Evolutionary conservation across 2,797 vertebrate genomes (phyloP), one percentile per base, ranked within the genome.

Genomic region (Acipenser oxyrinchus): DNA sequence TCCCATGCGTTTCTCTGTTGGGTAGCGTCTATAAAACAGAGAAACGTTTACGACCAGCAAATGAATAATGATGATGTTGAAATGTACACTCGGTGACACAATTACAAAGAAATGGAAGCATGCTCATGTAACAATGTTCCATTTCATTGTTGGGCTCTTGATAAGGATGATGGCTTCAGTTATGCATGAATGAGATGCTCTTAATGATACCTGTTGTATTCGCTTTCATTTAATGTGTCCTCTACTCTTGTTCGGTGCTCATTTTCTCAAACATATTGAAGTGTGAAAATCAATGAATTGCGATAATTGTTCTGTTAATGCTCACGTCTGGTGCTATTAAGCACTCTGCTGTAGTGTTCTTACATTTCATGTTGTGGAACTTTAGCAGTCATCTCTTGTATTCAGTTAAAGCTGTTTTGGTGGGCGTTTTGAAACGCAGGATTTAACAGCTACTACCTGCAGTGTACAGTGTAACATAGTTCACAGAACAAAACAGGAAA

Each of bases 201-300:
- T 50, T 51, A 64, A 51, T 58, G 18, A 49, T 18, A 49, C 11
- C 11, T 63, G 18, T 11, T 6, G 55, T 51, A 10, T 65, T 65
- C 64, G 7, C 9, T 51, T 57, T 6, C 60, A 49, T n/a, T 10
- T 51, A 10, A 60, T 12, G 48, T n/a, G 2, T 74, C 49, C 73
- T 73, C 78, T 76, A 74, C 66, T 65, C 69, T 76, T 73, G 77
- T 69, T 78, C 70, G 68, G 72, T 73, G 71, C 74, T 81, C 74
- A 82, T 76, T 80, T 74, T 67, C 75, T 76, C 69, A 76, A 72
- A 79, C 82, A 69, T 76, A 77, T 62, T 13, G 12, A 50, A 52
- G 37, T 51, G 7, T 52, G 15, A 10, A 48, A 66, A 53, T 55
- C 11, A 52, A 15, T 7, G 53, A 37, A 48, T 66, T 15, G 48